phyloP scores from a whole-genome alignment of 2,113 vertebrate genomes.

The Apodemus sylvaticus region DNA sequence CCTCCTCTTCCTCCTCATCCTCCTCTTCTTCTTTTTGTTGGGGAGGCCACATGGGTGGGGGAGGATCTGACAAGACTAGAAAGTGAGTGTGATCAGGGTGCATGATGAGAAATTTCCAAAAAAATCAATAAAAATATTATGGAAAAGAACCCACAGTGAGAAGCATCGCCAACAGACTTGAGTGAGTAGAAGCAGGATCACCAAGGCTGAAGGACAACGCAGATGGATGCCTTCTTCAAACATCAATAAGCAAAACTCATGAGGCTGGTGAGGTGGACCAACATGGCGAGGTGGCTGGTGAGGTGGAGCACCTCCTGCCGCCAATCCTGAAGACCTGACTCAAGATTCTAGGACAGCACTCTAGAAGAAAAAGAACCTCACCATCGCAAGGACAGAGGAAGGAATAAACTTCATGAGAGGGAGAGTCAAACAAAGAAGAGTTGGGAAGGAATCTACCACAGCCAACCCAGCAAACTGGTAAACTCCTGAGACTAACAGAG shows the following conservation, averaged over 20 bases:
- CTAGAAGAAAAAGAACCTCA: background rate
- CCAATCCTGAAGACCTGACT: background rate
- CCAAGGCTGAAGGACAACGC: background rate
- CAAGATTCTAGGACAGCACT: background rate
- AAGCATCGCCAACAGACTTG: background rate
- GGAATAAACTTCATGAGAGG: background rate
- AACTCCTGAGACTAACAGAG: background rate
- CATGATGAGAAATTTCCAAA: no score
- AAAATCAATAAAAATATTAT: no score
- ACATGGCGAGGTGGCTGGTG: no score
- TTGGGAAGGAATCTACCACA: background rate
- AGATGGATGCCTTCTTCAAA: background rate
- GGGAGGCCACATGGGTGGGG: no score
- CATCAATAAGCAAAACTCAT: background rate
- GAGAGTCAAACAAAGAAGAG: background rate
- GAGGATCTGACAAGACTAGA: no score
- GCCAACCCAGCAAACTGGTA: background rate
- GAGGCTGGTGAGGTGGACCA: no score
- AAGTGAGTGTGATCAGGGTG: no score
- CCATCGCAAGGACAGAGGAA: background rate
- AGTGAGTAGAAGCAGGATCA: background rate
- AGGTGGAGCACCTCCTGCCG: no score
- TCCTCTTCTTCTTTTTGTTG: no score
- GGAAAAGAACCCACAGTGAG: background rate
- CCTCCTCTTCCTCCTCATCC: no score